Conservation (phyloP, 2,888 invertebrate genomes). For the Drosophila anomalata region DNA sequence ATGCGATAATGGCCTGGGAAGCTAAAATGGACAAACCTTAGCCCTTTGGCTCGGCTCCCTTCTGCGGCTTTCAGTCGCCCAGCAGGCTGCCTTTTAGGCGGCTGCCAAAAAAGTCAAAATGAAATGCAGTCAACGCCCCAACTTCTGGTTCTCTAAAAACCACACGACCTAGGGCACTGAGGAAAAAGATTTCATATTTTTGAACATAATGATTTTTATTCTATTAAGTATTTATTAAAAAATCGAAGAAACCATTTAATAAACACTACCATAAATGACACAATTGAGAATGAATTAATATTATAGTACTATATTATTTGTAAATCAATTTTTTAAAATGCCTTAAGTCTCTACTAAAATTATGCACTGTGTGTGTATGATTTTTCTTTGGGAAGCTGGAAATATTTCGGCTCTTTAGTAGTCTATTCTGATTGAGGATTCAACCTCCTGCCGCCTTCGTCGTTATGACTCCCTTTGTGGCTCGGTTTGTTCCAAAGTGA, state of each 20-base stretch:
- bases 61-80: slow-evolving; percentile 13
- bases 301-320: too few species aligned
- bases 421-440: slow-evolving; percentile 47
- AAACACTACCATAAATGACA: too few species aligned
- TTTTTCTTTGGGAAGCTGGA: slow-evolving; percentile 68
- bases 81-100: slow-evolving; percentile 49
- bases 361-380: slow-evolving; percentile 38
- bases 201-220: not conserved
- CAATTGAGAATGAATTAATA: too few species aligned
- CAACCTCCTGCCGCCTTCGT: slow-evolving; percentile 10
- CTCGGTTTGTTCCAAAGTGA: slow-evolving; percentile 44
- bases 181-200: not conserved
- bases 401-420: slow-evolving; percentile 51
- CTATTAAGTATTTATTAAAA: too few species aligned
- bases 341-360: too few species aligned
- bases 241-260: too few species aligned
- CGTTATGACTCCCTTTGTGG: slow-evolving; percentile 41
- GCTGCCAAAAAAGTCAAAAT: slow-evolving; percentile 54
- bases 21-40: slow-evolving; percentile 60
- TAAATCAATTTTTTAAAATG: slow-evolving; percentile 49
- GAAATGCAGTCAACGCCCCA: slow-evolving; percentile 62
- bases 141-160: slow-evolving; percentile 21
- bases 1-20: slow-evolving; percentile 67
- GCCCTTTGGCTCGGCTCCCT: slow-evolving; percentile 9
- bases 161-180: slow-evolving; percentile 5